These are phyloP conservation scores for Gymnothorax reevesii DNA, from an alignment of 2,797 vertebrate species.

Conservation along the genomic window DNA sequence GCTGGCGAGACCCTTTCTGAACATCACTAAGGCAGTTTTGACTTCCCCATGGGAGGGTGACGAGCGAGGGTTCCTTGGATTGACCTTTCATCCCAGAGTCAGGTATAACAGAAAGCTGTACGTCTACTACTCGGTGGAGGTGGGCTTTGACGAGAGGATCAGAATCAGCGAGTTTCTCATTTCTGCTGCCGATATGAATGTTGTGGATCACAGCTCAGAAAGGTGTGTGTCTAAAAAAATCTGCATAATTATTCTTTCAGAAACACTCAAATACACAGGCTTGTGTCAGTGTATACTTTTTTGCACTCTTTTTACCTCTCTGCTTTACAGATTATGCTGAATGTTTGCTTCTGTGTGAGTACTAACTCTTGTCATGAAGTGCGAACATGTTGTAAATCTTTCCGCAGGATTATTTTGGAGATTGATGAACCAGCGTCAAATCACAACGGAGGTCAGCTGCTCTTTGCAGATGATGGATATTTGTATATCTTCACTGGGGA, in stretches of 20 bases:
- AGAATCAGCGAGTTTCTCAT: slow-evolving; percentile 93
- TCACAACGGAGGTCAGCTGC: slow-evolving; percentile 91
- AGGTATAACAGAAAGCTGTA: slow-evolving; percentile 87
- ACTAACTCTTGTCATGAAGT: not conserved
- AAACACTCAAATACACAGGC: not conserved
- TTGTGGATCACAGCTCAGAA: slow-evolving; percentile 89
- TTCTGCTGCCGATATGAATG: slow-evolving; percentile 82
- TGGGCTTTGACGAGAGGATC: slow-evolving; percentile 84
- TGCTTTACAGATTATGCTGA: not conserved
- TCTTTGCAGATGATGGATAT: slow-evolving; percentile 89
- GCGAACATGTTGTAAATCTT: slow-evolving; percentile 19
- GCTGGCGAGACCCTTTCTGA: slow-evolving; percentile 85
- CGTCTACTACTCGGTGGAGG: slow-evolving; percentile 91
- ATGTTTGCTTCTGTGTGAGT: not conserved
- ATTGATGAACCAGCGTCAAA: slow-evolving; percentile 94
- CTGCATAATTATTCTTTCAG: not conserved
- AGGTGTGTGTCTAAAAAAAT: slow-evolving; percentile 70
- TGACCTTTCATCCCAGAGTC: slow-evolving; percentile 87
- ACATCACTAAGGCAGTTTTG: slow-evolving; percentile 83
- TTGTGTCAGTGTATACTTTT: not conserved
- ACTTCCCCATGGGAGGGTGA: slow-evolving; percentile 97
- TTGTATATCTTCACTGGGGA: slow-evolving; percentile 96
- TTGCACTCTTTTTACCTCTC: not conserved
- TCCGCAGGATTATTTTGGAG: slow-evolving; percentile 87
- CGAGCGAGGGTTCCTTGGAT: slow-evolving; percentile 90